phyloP scores from a whole-genome alignment of 2,113 vertebrate genomes.

The Progne subis region DNA sequence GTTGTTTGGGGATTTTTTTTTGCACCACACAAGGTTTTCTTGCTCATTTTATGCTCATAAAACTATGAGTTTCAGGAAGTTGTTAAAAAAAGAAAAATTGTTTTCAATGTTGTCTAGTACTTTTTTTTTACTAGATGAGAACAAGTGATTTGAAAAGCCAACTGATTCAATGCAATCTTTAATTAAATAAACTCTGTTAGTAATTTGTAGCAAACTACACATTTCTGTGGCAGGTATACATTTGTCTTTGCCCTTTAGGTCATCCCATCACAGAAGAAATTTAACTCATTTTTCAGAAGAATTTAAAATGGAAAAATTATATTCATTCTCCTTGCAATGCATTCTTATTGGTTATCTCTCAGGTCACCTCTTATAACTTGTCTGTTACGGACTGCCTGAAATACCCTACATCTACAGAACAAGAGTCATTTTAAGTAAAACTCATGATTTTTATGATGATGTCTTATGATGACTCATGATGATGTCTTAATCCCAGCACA shows the following conservation, averaged over 20 bases:
- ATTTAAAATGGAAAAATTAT: neutral
- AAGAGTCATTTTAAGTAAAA: neutral
- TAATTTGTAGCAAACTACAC: neutral
- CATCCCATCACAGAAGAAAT: neutral
- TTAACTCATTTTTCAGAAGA: neutral
- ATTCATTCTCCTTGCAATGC: neutral
- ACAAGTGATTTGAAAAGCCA: neutral
- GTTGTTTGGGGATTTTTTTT: neutral
- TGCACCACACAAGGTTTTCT: neutral
- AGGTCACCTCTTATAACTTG: neutral
- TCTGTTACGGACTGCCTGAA: neutral
- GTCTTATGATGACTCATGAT: neutral
- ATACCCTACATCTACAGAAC: neutral
- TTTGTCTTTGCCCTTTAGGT: neutral
- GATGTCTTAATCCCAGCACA: neutral
- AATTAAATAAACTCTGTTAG: neutral
- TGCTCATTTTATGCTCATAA: neutral
- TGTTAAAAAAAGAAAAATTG: neutral
- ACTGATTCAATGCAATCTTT: neutral
- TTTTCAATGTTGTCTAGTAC: neutral
- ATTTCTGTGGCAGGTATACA: neutral
- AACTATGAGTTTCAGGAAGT: neutral
- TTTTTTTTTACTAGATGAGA: neutral
- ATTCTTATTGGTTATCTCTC: neutral
- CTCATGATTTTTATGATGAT: neutral